A percentile compares a stretch with the other conserved stretches of the same genome.
phyloP scores from a whole-genome alignment of 2,113 vertebrate species.

The Pygathrix nemaeus region DNA sequence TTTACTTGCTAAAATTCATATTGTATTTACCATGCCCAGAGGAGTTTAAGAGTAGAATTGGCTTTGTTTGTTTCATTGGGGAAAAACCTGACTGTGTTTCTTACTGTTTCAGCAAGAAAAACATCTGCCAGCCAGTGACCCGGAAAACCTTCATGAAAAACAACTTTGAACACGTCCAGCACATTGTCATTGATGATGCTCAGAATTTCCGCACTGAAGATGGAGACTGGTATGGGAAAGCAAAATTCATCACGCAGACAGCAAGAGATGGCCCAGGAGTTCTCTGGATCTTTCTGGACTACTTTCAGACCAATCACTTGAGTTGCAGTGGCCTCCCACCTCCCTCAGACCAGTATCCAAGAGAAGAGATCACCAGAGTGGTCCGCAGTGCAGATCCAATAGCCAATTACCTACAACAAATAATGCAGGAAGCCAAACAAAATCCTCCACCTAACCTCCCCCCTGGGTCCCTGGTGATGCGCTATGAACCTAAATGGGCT shows the following conservation, averaged over 20 bases:
- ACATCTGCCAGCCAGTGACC: constrained; percentile 62
- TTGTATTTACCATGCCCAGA: neutral
- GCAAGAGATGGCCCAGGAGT: neutral
- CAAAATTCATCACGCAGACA: neutral
- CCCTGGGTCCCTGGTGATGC: neutral
- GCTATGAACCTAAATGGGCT: neutral
- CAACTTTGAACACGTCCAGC: neutral
- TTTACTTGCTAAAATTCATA: neutral
- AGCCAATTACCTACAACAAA: neutral
- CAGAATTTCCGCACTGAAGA: constrained; percentile 72
- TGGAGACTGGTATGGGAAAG: constrained; percentile 61
- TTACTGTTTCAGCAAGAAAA: constrained; percentile 56
- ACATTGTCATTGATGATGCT: constrained; percentile 79
- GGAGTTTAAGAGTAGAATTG: neutral
- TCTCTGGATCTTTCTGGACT: constrained; percentile 81
- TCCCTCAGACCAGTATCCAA: neutral
- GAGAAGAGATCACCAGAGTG: constrained; percentile 22
- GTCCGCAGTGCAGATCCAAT: constrained; percentile 63
- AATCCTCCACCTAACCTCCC: neutral
- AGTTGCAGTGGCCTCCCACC: neutral
- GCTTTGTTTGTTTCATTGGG: neutral
- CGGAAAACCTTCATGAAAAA: neutral
- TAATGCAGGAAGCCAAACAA: neutral
- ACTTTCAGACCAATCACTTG: constrained; percentile 66
- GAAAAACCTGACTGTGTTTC: neutral